phyloP scores from a whole-genome alignment of 1,140 invertebrate species.

The Pseudoatta argentina region DNA sequence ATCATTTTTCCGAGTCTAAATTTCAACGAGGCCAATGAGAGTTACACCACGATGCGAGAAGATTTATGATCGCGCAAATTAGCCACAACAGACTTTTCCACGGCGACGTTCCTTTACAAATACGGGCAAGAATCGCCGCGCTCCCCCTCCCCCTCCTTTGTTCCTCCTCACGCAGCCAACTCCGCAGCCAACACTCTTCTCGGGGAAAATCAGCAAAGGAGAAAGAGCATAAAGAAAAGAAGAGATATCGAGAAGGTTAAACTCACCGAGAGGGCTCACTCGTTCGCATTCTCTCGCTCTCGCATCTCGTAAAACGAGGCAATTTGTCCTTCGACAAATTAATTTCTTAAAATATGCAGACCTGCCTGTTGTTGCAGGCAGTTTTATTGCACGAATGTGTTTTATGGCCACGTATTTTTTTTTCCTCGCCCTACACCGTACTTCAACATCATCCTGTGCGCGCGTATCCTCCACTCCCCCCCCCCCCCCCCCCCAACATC shows the following conservation, averaged over 20 bases:
- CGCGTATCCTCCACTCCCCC: neutral
- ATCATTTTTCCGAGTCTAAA: slow-evolving; percentile 65
- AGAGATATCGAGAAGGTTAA: slow-evolving; percentile 62
- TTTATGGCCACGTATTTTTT: slow-evolving; percentile 74
- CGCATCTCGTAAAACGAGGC: slow-evolving; percentile 66
- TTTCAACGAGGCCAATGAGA: slow-evolving; percentile 32
- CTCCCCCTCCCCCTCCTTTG: neutral
- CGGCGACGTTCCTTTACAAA: slow-evolving; percentile 33
- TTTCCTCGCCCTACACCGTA: slow-evolving; percentile 61
- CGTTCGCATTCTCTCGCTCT: slow-evolving; percentile 14
- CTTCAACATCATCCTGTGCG: slow-evolving; percentile 40
- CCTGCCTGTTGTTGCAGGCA: slow-evolving; percentile 69
- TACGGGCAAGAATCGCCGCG: slow-evolving; percentile 29
- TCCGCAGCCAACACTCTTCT: slow-evolving; percentile 21
- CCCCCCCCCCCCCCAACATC: neutral
- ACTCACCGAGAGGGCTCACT: slow-evolving; percentile 8
- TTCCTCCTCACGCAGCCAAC: neutral
- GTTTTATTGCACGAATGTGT: slow-evolving; percentile 78
- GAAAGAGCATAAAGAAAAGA: slow-evolving; percentile 19
- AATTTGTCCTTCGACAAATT: slow-evolving; percentile 83
- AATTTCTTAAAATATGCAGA: slow-evolving; percentile 81
- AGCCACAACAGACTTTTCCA: slow-evolving; percentile 72
- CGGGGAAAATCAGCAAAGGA: neutral
- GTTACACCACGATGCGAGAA: slow-evolving; percentile 37
- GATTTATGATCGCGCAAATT: slow-evolving; percentile 81